Base-by-base conservation (phyloP, 23 tunicate genomes). In the Phallusia fumigata region DNA sequence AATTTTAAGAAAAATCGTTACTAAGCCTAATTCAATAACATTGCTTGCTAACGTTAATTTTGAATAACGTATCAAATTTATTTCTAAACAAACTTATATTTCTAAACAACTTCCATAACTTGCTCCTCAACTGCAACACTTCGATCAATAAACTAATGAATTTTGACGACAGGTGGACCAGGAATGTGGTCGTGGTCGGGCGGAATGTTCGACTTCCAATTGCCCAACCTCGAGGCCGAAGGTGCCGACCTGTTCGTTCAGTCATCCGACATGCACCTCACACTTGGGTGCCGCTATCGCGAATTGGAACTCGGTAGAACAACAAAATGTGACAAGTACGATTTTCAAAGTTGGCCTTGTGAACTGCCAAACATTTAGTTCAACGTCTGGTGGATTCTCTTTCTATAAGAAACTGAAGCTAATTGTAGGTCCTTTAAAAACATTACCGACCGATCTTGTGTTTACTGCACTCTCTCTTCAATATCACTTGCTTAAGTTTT, bases 151-250 rank as follows among this genome's bases (percentile, higher is more conserved):
- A 58, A 22, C 15, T 21, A 58, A 58, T 24, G 13, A 2, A 58
- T 58, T 58, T 45, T 12, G 35, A 8, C 5, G 31, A 31, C 52
- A 92, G 97, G 97, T 65, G 91, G 88, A 33, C 97, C 97, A 0
- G 97, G 97, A 24, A 79, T 90, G 36, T 92, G 86, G 83, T 79
- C 97, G 31, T 92, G 97, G 97, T 76, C 97, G 8, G 97, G 97
- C 10, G 97, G 83, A 26, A 80, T 92, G 82, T 92, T 87, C 52
- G 97, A 84, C 21, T 74, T 87, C 32, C 35, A 76, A 24, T 58
- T 81, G 69, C 47, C 83, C 0, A 73, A 74, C 32, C 40, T 74
- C 19, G 36, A 75, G 18, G 80, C 74, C 76, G 28, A 36, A 0
- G 77, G 64, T 16, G 84, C 77, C 19, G 84, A 81, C 32, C 19